A percentile compares a stretch with the other conserved stretches of the same genome.
Evolutionary conservation across 2,888 invertebrate genomes (phyloP).

Genomic region (Drosophila prostipennis): DNA sequence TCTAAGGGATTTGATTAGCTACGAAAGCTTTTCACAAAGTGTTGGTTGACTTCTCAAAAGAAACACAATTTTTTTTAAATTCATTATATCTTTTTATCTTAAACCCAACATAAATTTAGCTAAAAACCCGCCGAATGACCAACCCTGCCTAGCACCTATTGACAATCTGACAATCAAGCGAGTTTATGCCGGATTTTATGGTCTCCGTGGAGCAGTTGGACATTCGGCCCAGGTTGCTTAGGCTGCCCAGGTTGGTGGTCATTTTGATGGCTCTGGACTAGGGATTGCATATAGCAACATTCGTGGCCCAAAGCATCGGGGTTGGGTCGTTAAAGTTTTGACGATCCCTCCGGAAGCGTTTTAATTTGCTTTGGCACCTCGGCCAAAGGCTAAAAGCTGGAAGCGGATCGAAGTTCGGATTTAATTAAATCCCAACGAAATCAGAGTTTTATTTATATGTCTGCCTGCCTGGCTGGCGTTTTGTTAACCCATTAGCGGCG

Average conservation of each 20-base stretch:
- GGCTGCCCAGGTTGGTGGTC: slow-evolving; percentile 21
- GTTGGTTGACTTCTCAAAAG: too few species aligned
- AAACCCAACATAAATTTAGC: background rate
- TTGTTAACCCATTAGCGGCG: slow-evolving; percentile 45
- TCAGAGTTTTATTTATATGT: slow-evolving; percentile 37
- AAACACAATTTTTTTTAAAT: background rate
- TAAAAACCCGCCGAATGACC: slow-evolving; percentile 1
- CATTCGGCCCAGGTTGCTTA: background rate
- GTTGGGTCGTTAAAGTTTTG: slow-evolving; percentile 53
- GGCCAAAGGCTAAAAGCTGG: slow-evolving; percentile 4
- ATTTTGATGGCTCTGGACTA: slow-evolving; percentile 34
- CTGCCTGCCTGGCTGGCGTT: slow-evolving; percentile 37
- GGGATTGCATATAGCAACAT: background rate
- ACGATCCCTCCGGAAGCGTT: slow-evolving; percentile 56
- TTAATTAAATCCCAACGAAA: slow-evolving; percentile 46
- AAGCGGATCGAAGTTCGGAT: slow-evolving; percentile 15
- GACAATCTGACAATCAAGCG: slow-evolving; percentile 51
- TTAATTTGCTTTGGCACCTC: slow-evolving; percentile 62
- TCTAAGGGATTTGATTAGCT: too few species aligned
- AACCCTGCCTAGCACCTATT: slow-evolving; percentile 17
- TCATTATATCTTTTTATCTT: background rate
- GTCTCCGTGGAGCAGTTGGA: slow-evolving; percentile 10
- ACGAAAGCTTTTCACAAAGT: too few species aligned
- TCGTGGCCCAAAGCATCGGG: background rate
- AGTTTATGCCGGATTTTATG: slow-evolving; percentile 51